Evolutionary conservation across 2,888 invertebrate species (phyloP), one percentile per base, ranked within the genome.

Genomic region (Molanna angustata): DNA sequence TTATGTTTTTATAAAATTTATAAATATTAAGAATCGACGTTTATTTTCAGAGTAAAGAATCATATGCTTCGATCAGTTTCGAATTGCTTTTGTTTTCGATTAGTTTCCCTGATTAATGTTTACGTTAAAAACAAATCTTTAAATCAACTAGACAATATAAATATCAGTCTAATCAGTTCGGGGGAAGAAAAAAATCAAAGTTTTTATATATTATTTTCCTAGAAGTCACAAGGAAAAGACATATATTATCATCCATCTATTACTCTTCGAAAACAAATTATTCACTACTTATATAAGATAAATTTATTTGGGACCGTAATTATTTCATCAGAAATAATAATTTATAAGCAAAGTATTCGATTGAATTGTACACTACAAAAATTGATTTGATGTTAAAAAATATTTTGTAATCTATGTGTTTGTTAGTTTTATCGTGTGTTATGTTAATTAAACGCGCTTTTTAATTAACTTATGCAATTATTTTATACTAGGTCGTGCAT

Each of bases 51-150:
- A n/a, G n/a, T n/a, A n/a, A n/a, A n/a, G n/a, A n/a, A n/a, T n/a
- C n/a, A n/a, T n/a, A n/a, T n/a, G n/a, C n/a, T n/a, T n/a, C n/a
- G n/a, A n/a, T n/a, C n/a, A n/a, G n/a, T n/a, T n/a, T 53, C 31
- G 32, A 56, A 56, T 49, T 49, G 43, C 49, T 52, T 57, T 57
- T 54, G 54, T 57, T 57, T 52, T 47, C 54, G 54, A 57, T 57
- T 45, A 57, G 51, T 54, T 49, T 32, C 21, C 27, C 21, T 57
- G 57, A 57, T 57, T 57, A 57, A 57, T 57, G 54, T 41, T 45
- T 43, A 49, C 49, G 49, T 49, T 46, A 52, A 57, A 57, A 57
- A 57, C 57, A 57, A 57, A 49, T 48, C 40, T 47, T 54, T 57
- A 54, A 57, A 54, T 57, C 54, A 57, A 51, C 44, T 44, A 35